Conservation (phyloP, 2,113 vertebrate species). For the Chaetura pelagica region DNA sequence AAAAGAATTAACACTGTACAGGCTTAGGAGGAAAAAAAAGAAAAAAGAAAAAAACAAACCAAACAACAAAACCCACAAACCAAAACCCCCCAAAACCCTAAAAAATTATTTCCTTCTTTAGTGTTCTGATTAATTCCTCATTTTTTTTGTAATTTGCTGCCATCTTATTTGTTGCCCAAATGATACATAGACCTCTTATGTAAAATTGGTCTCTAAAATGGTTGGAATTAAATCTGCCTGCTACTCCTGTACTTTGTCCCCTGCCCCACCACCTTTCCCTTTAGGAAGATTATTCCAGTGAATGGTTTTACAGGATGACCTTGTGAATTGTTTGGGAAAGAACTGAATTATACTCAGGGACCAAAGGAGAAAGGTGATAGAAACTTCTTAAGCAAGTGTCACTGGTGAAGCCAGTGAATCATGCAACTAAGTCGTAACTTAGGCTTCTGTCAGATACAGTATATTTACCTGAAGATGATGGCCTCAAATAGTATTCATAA, state of each 20-base stretch:
- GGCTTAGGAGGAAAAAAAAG: not conserved
- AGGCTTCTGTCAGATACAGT: not conserved
- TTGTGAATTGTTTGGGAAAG: not conserved
- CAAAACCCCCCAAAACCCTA: not conserved
- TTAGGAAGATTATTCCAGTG: not conserved
- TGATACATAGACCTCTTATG: not conserved
- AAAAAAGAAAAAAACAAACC: not conserved
- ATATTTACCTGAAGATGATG: not conserved
- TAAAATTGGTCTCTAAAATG: not conserved
- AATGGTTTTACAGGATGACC: not conserved
- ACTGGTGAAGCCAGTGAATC: not conserved
- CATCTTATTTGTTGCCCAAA: not conserved
- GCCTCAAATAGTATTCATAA: not conserved
- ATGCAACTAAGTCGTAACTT: not conserved
- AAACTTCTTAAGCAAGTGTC: not conserved
- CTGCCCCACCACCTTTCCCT: not conserved
- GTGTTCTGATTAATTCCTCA: not conserved
- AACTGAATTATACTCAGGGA: not conserved
- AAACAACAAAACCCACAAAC: not conserved
- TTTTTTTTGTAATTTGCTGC: not conserved
- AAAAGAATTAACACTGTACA: not conserved
- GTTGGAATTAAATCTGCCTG: not conserved
- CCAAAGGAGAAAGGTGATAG: not conserved
- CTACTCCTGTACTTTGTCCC: not conserved
- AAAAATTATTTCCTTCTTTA: not conserved